phyloP scores from a whole-genome alignment of 2,797 vertebrate genomes.

The Sebastes itinus region DNA sequence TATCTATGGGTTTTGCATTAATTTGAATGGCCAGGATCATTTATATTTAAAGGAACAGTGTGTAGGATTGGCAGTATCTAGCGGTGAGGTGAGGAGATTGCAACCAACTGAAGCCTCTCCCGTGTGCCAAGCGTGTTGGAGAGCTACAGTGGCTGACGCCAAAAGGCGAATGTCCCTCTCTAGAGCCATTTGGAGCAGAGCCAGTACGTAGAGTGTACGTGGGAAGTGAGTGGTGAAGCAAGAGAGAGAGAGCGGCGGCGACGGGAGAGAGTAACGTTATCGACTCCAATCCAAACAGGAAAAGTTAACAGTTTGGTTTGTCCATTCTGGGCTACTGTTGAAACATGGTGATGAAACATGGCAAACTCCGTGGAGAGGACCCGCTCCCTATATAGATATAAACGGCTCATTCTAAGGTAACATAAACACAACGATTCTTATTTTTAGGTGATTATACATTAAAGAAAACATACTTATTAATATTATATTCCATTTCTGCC shows the following conservation, averaged over 20 bases:
- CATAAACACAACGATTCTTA: too few species aligned
- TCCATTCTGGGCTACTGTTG: too few species aligned
- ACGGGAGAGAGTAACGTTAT: too few species aligned
- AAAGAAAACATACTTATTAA: too few species aligned
- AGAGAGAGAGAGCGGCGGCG: neutral
- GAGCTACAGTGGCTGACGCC: neutral
- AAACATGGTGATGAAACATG: too few species aligned
- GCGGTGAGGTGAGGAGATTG: neutral
- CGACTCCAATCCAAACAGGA: too few species aligned
- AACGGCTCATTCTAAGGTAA: too few species aligned
- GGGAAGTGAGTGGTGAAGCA: neutral
- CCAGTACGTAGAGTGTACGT: neutral
- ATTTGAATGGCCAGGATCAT: neutral
- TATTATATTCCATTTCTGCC: too few species aligned
- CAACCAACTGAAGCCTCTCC: neutral
- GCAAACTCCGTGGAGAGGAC: too few species aligned
- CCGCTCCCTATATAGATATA: too few species aligned
- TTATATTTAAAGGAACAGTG: neutral
- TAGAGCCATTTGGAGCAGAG: neutral
- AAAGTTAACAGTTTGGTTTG: too few species aligned
- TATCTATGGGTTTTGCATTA: neutral
- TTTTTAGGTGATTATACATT: too few species aligned
- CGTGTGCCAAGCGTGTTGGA: neutral
- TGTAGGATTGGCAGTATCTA: neutral
- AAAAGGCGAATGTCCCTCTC: neutral